Evolutionary conservation across 1,140 invertebrate genomes (phyloP).

Genomic region (Monochamus saltuarius): DNA sequence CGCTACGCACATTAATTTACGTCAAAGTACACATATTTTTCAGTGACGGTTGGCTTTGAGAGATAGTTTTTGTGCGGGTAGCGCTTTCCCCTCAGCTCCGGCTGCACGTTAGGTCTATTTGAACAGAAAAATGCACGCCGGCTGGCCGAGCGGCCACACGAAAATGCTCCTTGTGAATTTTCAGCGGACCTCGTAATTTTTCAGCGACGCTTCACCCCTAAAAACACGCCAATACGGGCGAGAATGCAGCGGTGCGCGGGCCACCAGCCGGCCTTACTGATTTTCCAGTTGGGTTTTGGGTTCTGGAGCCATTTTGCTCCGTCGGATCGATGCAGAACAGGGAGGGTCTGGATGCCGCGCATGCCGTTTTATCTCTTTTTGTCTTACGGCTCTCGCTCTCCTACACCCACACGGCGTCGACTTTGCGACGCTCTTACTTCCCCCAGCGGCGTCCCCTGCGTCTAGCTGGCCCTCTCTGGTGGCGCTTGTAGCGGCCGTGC

Average conservation of each 20-base stretch:
- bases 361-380: conserved; percentile 53
- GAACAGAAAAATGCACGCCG: conserved; percentile 48
- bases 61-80: conserved; percentile 51
- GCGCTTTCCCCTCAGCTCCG: conserved; percentile 27
- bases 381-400: conserved; percentile 47
- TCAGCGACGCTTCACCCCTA: conserved; percentile 45
- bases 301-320: conserved; percentile 52
- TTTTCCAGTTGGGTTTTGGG: conserved; percentile 49
- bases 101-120: conserved; percentile 41
- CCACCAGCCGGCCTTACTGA: conserved; percentile 42
- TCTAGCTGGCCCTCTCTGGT: conserved; percentile 9
- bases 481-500: conserved; percentile 5
- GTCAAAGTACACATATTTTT: conserved; percentile 53
- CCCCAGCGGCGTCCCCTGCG: conserved; percentile 2
- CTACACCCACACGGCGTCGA: conserved; percentile 39
- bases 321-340: conserved; percentile 49
- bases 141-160: conserved; percentile 31
- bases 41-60: conserved; percentile 49
- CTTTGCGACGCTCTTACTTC: conserved; percentile 42
- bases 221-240: conserved; percentile 43
- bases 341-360: conserved; percentile 48
- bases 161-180: conserved; percentile 44
- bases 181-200: conserved; percentile 48
- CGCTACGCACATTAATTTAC: conserved; percentile 53
- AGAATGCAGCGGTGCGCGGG: conserved; percentile 35